Evolutionary conservation across 2,888 invertebrate genomes (phyloP).

Genomic region (Mesodorylaimus sp.): DNA sequence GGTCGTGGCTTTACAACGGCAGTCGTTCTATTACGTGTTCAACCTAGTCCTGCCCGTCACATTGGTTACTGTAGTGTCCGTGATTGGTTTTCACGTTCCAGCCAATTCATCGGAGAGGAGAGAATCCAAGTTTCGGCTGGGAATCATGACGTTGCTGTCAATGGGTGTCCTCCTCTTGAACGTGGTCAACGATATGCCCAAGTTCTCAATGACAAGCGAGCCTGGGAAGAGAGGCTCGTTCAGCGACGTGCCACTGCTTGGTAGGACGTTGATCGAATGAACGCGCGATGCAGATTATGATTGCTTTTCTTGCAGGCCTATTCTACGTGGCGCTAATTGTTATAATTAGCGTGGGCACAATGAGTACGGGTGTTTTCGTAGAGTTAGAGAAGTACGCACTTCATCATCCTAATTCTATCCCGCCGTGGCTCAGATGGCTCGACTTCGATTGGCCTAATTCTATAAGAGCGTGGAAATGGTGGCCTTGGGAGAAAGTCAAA

Average conservation of each 20-base stretch:
- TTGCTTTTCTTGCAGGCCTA: constrained; percentile 23
- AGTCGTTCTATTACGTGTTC: constrained; percentile 38
- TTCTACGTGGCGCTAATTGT: constrained; percentile 33
- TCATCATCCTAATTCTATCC: constrained; percentile 20
- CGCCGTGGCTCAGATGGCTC: constrained; percentile 14
- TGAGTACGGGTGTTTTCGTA: constrained; percentile 32
- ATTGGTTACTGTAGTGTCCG: constrained; percentile 36
- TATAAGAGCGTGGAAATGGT: too few species aligned
- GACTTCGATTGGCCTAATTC: too few species aligned
- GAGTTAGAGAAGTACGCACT: constrained; percentile 30
- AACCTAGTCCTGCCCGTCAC: constrained; percentile 38
- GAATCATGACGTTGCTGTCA: constrained; percentile 36
- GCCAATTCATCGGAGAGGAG: constrained; percentile 33
- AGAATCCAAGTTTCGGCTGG: constrained; percentile 31
- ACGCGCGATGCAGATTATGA: background rate
- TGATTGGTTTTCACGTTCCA: constrained; percentile 39
- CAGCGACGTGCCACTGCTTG: constrained; percentile 36
- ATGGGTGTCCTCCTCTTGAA: constrained; percentile 38
- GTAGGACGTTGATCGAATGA: constrained; percentile 18
- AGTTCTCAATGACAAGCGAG: constrained; percentile 24
- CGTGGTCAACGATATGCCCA: constrained; percentile 38
- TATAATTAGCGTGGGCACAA: constrained; percentile 27
- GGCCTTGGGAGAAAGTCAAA: too few species aligned
- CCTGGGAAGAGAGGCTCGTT: constrained; percentile 32
- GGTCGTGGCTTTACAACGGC: constrained; percentile 24